Percentiles rank a stretch among this genome's conserved stretches.
These are phyloP conservation scores for Cochlearius cochlearius DNA, from an alignment of 2,113 vertebrate genomes.

Conservation along the genomic window DNA sequence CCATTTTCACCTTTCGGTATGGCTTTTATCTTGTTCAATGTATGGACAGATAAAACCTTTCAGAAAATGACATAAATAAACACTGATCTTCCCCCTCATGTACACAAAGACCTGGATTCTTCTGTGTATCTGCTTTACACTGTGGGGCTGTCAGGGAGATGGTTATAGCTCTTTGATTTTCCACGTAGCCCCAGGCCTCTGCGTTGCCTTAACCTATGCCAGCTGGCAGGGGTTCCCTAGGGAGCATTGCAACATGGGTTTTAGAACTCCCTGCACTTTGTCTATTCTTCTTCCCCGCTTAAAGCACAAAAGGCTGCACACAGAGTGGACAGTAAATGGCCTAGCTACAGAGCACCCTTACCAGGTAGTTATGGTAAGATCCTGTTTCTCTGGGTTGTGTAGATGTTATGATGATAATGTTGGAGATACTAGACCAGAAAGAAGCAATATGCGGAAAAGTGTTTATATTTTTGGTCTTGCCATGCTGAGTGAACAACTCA, in stretches of 20 bases:
- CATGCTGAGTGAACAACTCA: background rate
- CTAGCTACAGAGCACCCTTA: background rate
- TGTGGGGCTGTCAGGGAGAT: slow-evolving; percentile 6
- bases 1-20: background rate
- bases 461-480: background rate
- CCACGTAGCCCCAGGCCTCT: background rate
- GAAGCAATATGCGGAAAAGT: background rate
- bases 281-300: background rate
- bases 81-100: background rate
- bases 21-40: background rate
- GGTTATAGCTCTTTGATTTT: slow-evolving; percentile 30
- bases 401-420: accelerated
- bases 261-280: background rate
- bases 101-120: background rate
- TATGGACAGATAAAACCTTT: background rate
- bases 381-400: background rate
- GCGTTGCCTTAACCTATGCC: background rate
- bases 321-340: background rate
- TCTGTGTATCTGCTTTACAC: background rate
- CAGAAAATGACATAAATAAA: background rate
- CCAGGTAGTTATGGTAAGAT: background rate
- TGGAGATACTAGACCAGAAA: background rate
- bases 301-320: background rate
- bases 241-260: background rate
- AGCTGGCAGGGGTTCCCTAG: slow-evolving; percentile 30